These are phyloP conservation scores for Philotrypesis tridentata DNA, from an alignment of 1,140 invertebrate genomes.

Conservation along the genomic window DNA sequence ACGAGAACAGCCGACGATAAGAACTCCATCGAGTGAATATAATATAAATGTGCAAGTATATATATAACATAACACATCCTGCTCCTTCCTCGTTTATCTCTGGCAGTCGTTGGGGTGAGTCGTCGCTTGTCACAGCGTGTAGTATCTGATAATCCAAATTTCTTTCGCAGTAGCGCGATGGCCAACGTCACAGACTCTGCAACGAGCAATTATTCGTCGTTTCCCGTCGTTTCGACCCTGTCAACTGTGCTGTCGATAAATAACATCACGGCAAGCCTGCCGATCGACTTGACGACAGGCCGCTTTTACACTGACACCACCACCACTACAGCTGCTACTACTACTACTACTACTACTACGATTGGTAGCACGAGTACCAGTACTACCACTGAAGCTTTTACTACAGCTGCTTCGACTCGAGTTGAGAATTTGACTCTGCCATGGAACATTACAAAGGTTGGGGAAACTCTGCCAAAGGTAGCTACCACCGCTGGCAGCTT, in stretches of 20 bases:
- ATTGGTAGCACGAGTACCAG: background rate
- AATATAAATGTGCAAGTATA: background rate
- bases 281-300: constrained; percentile 16
- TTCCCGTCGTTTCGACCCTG: background rate
- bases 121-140: background rate
- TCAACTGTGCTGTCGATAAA: background rate
- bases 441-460: constrained; percentile 40
- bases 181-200: constrained; percentile 6
- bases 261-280: constrained; percentile 36
- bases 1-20: background rate
- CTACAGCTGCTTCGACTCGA: constrained; percentile 1
- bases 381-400: constrained; percentile 19
- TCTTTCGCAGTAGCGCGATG: constrained; percentile 8
- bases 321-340: too few relatives aligned
- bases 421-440: constrained; percentile 8
- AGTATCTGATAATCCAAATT: background rate
- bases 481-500: constrained; percentile 4
- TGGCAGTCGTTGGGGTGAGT: background rate
- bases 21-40: background rate
- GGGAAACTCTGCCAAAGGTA: constrained; percentile 9
- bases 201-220: constrained; percentile 28
- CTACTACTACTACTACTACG: too few relatives aligned
- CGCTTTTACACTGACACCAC: constrained; percentile 33
- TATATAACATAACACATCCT: too few relatives aligned
- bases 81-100: background rate